A percentile compares a stretch with the other conserved stretches of the same genome.
These are phyloP conservation scores for Sympetrum striolatum DNA, from an alignment of 2,888 invertebrate genomes.

Conservation along the genomic window DNA sequence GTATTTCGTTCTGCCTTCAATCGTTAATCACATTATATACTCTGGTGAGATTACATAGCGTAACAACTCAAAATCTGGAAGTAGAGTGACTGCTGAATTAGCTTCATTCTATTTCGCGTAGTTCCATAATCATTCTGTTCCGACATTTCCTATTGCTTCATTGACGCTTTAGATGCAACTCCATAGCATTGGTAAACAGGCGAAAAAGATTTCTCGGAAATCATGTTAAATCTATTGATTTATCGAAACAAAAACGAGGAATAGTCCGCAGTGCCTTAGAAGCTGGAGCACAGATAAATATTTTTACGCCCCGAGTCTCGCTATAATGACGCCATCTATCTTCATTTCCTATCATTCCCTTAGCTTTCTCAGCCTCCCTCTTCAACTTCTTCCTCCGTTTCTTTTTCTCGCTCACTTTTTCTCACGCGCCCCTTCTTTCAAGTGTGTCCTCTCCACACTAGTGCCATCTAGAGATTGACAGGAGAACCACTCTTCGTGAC, in stretches of 20 bases:
- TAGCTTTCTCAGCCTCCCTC: background rate
- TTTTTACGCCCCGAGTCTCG: background rate
- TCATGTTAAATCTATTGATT: background rate
- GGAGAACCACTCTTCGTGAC: conserved; percentile 39
- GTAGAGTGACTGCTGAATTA: no score
- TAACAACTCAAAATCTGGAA: no score
- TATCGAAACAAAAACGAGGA: background rate
- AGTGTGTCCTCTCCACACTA: conserved; percentile 30
- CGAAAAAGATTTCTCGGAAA: background rate
- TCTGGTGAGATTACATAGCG: no score
- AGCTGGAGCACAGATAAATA: background rate
- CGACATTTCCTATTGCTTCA: no score
- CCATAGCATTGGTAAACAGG: no score
- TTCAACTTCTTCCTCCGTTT: background rate
- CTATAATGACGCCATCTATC: background rate
- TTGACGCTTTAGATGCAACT: no score
- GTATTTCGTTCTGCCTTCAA: no score
- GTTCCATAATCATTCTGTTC: no score
- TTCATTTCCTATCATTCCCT: background rate
- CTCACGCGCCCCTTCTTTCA: background rate
- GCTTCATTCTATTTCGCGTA: no score
- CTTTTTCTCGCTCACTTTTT: background rate
- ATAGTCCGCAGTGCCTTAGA: background rate
- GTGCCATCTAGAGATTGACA: conserved; percentile 37
- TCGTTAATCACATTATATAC: no score